Percentiles rank a stretch among this genome's conserved stretches.
Conservation (phyloP, 53 echinoderm and acorn worm species). For the Astropecten irregularis region DNA sequence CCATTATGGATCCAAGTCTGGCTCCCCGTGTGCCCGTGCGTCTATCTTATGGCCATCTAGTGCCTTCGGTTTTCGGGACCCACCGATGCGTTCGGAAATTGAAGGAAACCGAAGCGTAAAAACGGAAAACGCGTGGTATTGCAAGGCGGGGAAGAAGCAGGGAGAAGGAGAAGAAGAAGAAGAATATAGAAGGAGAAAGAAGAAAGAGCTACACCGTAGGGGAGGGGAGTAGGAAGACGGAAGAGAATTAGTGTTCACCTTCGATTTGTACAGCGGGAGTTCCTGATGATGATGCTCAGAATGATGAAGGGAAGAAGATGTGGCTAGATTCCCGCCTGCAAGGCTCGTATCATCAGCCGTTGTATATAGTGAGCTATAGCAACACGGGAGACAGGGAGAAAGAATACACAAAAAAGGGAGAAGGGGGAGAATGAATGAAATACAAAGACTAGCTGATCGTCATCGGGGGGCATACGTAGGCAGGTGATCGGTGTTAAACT, state of each 20-base stretch:
- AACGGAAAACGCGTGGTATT: constrained; percentile 36
- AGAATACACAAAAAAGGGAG: neutral
- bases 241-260: constrained; percentile 30
- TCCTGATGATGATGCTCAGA: neutral
- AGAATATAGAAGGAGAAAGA: no score
- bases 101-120: constrained; percentile 26
- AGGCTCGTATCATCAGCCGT: neutral
- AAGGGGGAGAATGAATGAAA: neutral
- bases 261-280: constrained; percentile 38
- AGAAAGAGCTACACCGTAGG: neutral
- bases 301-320: neutral
- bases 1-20: no score
- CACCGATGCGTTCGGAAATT: constrained; percentile 27
- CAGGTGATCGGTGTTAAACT: constrained; percentile 50
- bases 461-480: neutral
- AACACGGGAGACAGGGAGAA: neutral
- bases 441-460: no score
- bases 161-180: no score
- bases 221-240: neutral
- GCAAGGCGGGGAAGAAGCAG: constrained; percentile 11
- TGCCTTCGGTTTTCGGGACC: constrained; percentile 36
- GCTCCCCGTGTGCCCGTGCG: no score
- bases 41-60: no score
- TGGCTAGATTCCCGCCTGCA: neutral
- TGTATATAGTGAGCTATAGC: no score